Conservation (phyloP, 2,888 invertebrate species). For the Oxystoma pomonae region DNA sequence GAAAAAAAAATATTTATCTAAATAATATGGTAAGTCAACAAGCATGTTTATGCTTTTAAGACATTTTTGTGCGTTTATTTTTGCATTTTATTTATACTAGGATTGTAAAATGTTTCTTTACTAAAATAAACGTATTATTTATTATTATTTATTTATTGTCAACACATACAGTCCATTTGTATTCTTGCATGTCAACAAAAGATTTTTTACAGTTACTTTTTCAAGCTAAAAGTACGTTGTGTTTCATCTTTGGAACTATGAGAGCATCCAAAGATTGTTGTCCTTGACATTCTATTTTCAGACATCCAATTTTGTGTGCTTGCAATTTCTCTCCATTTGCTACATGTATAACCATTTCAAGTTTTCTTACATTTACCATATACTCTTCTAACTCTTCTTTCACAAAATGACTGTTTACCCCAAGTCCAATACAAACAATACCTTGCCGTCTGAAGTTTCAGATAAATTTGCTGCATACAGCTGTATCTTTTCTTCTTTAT, state of each 20-base stretch:
- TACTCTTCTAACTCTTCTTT: conserved; percentile 1
- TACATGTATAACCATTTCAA: not conserved
- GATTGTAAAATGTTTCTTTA: too few species aligned
- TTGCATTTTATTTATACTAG: too few species aligned
- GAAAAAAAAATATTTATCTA: too few species aligned
- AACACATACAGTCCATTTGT: conserved; percentile 10
- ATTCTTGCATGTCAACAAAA: not conserved
- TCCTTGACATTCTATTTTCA: conserved; percentile 6
- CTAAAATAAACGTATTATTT: too few species aligned
- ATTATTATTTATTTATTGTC: too few species aligned
- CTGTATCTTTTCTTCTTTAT: too few species aligned
- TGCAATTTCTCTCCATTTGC: conserved; percentile 2
- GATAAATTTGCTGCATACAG: conserved; percentile 7
- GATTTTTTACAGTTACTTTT: conserved; percentile 10
- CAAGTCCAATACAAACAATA: conserved; percentile 6
- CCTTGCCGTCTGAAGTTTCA: not conserved
- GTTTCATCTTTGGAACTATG: conserved; percentile 9
- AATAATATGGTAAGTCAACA: too few species aligned
- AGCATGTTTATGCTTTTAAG: too few species aligned
- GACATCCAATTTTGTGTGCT: conserved; percentile 1
- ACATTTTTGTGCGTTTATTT: too few species aligned
- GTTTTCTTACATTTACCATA: not conserved
- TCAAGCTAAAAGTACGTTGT: conserved; percentile 9
- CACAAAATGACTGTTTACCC: conserved; percentile 11
- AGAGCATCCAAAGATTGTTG: conserved; percentile 5